phyloP scores from a whole-genome alignment of 2,888 invertebrate species.

The Nipponacmea schrenckii region DNA sequence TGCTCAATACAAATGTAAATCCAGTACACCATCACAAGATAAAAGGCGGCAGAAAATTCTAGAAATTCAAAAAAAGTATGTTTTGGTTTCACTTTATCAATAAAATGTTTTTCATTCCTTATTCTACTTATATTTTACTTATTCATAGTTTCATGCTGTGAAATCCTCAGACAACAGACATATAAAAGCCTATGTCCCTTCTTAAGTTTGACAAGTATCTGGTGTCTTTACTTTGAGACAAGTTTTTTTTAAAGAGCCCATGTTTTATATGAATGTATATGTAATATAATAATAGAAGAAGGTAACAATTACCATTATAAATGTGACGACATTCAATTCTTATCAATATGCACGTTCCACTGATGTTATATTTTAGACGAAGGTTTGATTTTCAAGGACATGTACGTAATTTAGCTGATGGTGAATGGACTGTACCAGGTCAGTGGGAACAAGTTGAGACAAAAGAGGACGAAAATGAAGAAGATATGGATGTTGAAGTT shows the following conservation, averaged over 20 bases:
- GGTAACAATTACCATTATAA: too few relatives aligned
- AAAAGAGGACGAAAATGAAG: slow-evolving; percentile 36
- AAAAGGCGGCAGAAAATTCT: slow-evolving; percentile 72
- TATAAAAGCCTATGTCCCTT: too few relatives aligned
- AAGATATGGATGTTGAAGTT: slow-evolving; percentile 35
- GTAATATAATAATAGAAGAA: too few relatives aligned
- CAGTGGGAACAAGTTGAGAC: slow-evolving; percentile 11
- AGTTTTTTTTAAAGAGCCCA: too few relatives aligned
- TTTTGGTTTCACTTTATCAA: slow-evolving; percentile 1
- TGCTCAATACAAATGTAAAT: slow-evolving; percentile 64
- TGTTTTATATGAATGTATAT: too few relatives aligned
- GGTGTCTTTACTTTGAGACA: too few relatives aligned
- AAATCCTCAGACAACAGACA: too few relatives aligned
- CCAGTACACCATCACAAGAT: slow-evolving; percentile 69
- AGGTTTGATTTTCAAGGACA: slow-evolving; percentile 60
- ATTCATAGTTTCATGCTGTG: too few relatives aligned
- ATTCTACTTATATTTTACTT: too few relatives aligned
- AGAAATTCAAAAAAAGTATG: slow-evolving; percentile 74
- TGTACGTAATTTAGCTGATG: slow-evolving; percentile 47
- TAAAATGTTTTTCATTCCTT: not conserved
- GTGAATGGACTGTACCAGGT: slow-evolving; percentile 29
- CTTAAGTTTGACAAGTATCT: too few relatives aligned
- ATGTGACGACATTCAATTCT: too few relatives aligned
- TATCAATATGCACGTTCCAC: too few relatives aligned
- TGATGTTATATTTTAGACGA: slow-evolving; percentile 42